Base-by-base conservation (phyloP, 2,888 invertebrate genomes). In the Cosmia pyralina region DNA sequence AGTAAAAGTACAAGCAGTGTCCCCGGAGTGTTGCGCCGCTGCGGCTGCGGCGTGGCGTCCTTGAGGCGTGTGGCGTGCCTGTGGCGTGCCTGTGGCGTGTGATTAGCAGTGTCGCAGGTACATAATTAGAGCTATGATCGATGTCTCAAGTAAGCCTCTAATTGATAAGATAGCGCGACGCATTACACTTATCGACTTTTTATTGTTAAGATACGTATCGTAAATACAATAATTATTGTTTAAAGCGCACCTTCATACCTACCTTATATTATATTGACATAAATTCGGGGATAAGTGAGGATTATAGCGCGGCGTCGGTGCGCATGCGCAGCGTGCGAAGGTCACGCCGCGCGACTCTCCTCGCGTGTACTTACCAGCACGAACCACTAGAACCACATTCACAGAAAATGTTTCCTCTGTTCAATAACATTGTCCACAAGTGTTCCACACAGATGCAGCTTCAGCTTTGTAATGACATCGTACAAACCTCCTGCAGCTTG, bases 61-160 rank as follows among this genome's bases (percentile, higher is more conserved):
- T 28, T 28, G n/a, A 28, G 15, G 44, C n/a, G n/a, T 10, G 44
- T 13, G 28, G 38, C 15, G 22, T 0, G 41, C 7, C 4, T 10
- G 13, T 2, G 11, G 34, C 13, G 13, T 6, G 66, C 13, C 3
- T 4, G 22, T 0, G 38, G 41, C 11, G 69, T 13, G 64, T 77
- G 85, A 87, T 86, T 87, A 87, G 44, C 76, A 72, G 72, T 90
- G 89, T 90, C 90, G 83, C 48, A 73, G 69, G 90, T 94, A 38
- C 38, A 38, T 38, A 95, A 95, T 95, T 94, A 94, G 93, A 91
- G 86, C 94, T 92, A 92, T 94, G 94, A 95, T 95, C 94, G 95
- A 94, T 95, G 95, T 93, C 93, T 94, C 91, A 88, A 91, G 91
- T 93, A 92, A 94, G 92, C 91, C 87, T 77, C 82, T 60, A 88